Evolutionary conservation across 2,797 vertebrate genomes (phyloP).

Genomic region (Lepus oiostolus): DNA sequence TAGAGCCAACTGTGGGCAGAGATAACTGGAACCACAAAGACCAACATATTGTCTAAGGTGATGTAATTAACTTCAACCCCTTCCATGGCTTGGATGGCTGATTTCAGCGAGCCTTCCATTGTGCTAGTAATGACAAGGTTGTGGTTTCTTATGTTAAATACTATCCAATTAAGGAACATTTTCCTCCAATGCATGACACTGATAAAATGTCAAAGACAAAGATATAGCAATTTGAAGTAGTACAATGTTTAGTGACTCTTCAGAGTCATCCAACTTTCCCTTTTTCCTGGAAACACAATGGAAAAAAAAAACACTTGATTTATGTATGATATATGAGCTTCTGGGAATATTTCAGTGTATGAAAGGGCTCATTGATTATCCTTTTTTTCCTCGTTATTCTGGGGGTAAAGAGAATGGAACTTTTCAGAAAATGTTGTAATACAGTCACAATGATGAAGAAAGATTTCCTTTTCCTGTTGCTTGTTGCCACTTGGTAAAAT

Average conservation of each 20-base stretch:
- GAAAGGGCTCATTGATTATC: slow-evolving; percentile 55
- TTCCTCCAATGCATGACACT: slow-evolving; percentile 77
- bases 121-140: slow-evolving; percentile 83
- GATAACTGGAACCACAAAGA: slow-evolving; percentile 94
- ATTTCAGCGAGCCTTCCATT: slow-evolving; percentile 83
- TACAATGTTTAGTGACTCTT: slow-evolving; percentile 76
- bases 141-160: slow-evolving; percentile 81
- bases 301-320: slow-evolving; percentile 63
- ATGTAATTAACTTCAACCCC: slow-evolving; percentile 93
- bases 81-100: slow-evolving; percentile 83
- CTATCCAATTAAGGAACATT: slow-evolving; percentile 80
- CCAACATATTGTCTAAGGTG: slow-evolving; percentile 91
- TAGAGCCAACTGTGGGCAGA: slow-evolving; percentile 92
- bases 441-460: slow-evolving; percentile 62
- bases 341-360: slow-evolving; percentile 77
- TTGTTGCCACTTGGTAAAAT: slow-evolving; percentile 46
- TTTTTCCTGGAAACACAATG: slow-evolving; percentile 52
- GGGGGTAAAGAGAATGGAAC: slow-evolving; percentile 60
- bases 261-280: slow-evolving; percentile 77
- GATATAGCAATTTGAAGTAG: slow-evolving; percentile 82
- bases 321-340: slow-evolving; percentile 78
- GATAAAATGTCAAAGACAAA: slow-evolving; percentile 84
- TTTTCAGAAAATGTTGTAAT: slow-evolving; percentile 69
- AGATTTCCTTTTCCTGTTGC: slow-evolving; percentile 31
- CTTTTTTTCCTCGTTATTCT: not conserved